Evolutionary conservation across 2,797 vertebrate genomes (phyloP), one percentile per base, ranked within the genome.

Genomic region (Cynopterus sphinx): DNA sequence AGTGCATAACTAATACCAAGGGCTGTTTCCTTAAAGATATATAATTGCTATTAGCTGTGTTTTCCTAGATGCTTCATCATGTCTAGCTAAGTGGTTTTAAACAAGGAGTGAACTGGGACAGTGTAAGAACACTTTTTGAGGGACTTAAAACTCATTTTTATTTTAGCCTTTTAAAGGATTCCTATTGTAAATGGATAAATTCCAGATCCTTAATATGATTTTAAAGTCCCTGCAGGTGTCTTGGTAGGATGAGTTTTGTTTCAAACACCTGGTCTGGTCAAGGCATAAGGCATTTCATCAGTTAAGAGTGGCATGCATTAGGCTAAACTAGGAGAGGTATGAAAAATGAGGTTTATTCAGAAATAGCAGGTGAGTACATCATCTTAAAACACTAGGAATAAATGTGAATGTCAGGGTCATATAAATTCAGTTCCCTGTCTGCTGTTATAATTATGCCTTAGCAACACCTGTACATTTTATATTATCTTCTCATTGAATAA

Each of bases 101-200:
- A 79, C 59, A 71, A 6, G 19, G 51, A 2, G 13, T 43, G 24
- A 89, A 68, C 9, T 41, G 13, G 7, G 3, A 33, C 16, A 83
- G 21, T 8, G 6, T 31, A 22, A 83, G 22, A 59, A 90, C 0
- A 57, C 21, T 57, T 88, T 59, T 77, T 39, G 49, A 96, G 31
- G 13, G 11, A 70, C 9, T 46, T 74, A 41, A 81, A 4, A 4
- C 26, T 82, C 39, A 71, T 53, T 87, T 79, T 90, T 88, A 61
- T 26, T 81, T 81, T 65, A 90, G 15, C 3, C 16, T 89, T 81
- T 85, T 91, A 88, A 91, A 67, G 39, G 26, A 59, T 93, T 91
- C 24, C 49, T 90, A 26, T 26, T 51, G 36, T 67, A 22, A 65
- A n/a, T 46, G 43, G 43, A 51, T 61, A 74, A 70, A 83, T 83